Conservation (phyloP, 1,140 invertebrate genomes). For the Doryteuthis pealeii region DNA sequence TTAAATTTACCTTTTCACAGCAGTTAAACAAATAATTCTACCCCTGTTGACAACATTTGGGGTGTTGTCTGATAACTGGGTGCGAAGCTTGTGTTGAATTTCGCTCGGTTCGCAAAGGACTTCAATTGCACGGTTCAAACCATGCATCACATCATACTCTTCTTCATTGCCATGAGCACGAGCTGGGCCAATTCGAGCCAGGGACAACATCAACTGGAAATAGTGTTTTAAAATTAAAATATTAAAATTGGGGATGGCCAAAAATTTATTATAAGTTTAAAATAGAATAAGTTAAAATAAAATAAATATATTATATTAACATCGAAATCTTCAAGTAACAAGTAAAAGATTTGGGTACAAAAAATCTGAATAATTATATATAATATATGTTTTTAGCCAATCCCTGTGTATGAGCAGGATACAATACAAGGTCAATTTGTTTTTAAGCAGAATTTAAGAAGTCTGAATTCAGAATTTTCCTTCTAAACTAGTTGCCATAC, state of each 20-base stretch:
- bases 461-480: too few species aligned
- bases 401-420: too few species aligned
- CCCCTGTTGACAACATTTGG: constrained; percentile 69
- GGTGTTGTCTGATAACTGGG: constrained; percentile 66
- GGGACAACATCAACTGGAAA: constrained; percentile 70
- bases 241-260: constrained; percentile 15
- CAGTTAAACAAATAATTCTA: constrained; percentile 85
- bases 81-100: constrained; percentile 67
- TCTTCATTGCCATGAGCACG: constrained; percentile 33
- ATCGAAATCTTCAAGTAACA: too few species aligned
- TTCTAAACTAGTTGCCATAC: too few species aligned
- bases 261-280: background rate
- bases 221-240: too few species aligned
- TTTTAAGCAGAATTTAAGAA: too few species aligned
- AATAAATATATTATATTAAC: background rate
- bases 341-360: too few species aligned
- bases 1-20: constrained; percentile 71
- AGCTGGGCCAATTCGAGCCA: constrained; percentile 74
- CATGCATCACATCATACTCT: constrained; percentile 77
- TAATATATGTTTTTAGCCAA: too few species aligned
- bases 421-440: too few species aligned
- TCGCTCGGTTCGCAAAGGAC: constrained; percentile 80
- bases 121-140: constrained; percentile 83
- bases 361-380: too few species aligned
- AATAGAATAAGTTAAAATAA: background rate